Conservation (phyloP, 2,797 vertebrate species). For the Peromyscus aztecus region DNA sequence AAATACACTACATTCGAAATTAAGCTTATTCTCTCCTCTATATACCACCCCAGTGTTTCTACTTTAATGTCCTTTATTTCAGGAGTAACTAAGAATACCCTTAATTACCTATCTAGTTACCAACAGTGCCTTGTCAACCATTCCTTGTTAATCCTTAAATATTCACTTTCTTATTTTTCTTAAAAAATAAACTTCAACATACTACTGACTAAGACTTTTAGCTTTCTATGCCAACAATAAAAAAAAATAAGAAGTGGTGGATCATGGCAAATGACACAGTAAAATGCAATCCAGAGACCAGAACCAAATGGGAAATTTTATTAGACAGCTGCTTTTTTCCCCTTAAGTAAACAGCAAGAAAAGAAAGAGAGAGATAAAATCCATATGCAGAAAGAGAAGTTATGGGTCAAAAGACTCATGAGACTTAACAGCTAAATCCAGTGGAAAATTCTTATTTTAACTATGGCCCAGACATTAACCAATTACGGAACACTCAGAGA, state of each 20-base stretch:
- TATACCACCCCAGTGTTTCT: neutral
- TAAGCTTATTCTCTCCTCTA: neutral
- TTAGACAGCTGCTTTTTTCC: neutral
- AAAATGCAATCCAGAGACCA: conserved; percentile 14
- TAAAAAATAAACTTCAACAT: neutral
- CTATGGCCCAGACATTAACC: conserved; percentile 36
- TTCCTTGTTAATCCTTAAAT: conserved; percentile 6
- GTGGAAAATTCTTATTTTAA: neutral
- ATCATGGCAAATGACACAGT: conserved; percentile 3
- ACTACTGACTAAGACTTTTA: neutral
- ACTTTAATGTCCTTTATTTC: conserved; percentile 3
- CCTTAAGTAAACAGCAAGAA: neutral
- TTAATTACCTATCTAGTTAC: neutral
- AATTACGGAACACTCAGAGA: neutral
- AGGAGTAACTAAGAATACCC: neutral
- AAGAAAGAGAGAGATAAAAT: neutral
- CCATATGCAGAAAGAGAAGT: neutral
- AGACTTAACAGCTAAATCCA: neutral
- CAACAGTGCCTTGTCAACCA: neutral
- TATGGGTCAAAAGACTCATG: neutral
- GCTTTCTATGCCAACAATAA: conserved; percentile 19
- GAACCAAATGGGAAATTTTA: neutral
- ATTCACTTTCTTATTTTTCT: neutral
- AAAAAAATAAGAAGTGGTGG: neutral
- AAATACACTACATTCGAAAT: neutral